Evolutionary conservation across 1,140 invertebrate genomes (phyloP), one percentile per base, ranked within the genome.

Genomic region (Sarcophaga bullata): DNA sequence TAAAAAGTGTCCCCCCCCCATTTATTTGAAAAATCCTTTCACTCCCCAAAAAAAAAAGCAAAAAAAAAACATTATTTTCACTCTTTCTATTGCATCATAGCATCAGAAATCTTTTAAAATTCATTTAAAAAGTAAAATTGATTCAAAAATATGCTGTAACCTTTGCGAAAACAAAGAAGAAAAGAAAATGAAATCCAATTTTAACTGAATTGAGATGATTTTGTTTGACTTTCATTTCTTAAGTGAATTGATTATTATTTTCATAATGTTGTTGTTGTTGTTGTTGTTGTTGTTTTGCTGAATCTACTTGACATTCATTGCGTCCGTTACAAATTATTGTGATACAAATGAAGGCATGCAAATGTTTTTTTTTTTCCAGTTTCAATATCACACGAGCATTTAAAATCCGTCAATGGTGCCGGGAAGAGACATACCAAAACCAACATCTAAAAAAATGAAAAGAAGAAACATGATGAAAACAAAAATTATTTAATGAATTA

Each of bases 171-270:
- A 52, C 50, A 52, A 52, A 52, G 13, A 52, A 52, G 6, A 52
- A 52, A 52, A 52, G 4, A 37, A 37, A 4, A 37, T 37, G 25
- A 37, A 37, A 37, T 37, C 25, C 1, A 52, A 52, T 13, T 52
- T 52, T 52, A 52, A 37, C 1, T 4, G 25, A 37, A 37, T 37
- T 37, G 25, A 2, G 25, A 68, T 68, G 10, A 25, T 68, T 68
- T 68, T n/a, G 8, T 68, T 68, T 68, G 17, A 68, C 62, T 68
- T 68, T 68, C 62, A 68, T 68, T 25, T 68, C 4, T 68, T 9
- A 68, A 68, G 17, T 68, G 62, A 68, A 68, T 68, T 68, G 62
- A 68, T 68, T 19, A 68, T 68, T n/a, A n/a, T 19, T 68, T 62
- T 62, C 25, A 37, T n/a, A n/a, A n/a, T n/a, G n/a, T n/a, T n/a